Base-by-base conservation (phyloP, 2,888 invertebrate genomes). In the Allolobophora icterica region DNA sequence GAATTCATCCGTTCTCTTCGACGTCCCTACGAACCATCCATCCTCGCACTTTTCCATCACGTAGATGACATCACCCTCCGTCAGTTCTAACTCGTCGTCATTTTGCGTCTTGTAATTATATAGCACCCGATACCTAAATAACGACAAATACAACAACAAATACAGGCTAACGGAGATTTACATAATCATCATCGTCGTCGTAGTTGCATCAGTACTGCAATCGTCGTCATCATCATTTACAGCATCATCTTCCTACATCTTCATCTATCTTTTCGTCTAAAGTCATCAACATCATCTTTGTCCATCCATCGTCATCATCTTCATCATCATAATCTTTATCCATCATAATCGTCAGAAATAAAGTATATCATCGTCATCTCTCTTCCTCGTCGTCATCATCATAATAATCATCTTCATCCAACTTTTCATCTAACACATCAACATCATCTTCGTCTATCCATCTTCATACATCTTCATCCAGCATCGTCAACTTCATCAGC, bases 41-140 rank as follows among this genome's bases (percentile, higher is more conserved):
- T 99, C 99, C 95, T 99, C 99, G 96, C 99, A 99, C 95, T 98
- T 98, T 96, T 99, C 99, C 96, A 99, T 97, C 92, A 99, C 99
- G 95, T 97, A 98, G 52, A 99, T 97, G 90, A 95, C 95, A 96
- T 99, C 99, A 89, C 98, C 98, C 95, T 99, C 98, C 92, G 97
- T 96, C 93, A 99, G 96, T 95, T 99, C 99, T 93, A 99, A 95
- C 96, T 99, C 99, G 95, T 99, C 99, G 91, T 98, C 98, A 96
- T 99, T 99, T 95, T 98, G 98, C 24, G 99, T 99, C 91, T 97
- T 97, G 96, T 99, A 99, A 95, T 98, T 98, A 96, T 99, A 99
- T 95, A 99, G 96, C 11, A 98, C 98, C 94, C 98, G 97, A 96
- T 98, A 99, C 94, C 99, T 99, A 96, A 45, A 58, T 4, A 21